phyloP scores from a whole-genome alignment of 37 sponge, comb jelly and placozoan species.

The Geodia barretti region DNA sequence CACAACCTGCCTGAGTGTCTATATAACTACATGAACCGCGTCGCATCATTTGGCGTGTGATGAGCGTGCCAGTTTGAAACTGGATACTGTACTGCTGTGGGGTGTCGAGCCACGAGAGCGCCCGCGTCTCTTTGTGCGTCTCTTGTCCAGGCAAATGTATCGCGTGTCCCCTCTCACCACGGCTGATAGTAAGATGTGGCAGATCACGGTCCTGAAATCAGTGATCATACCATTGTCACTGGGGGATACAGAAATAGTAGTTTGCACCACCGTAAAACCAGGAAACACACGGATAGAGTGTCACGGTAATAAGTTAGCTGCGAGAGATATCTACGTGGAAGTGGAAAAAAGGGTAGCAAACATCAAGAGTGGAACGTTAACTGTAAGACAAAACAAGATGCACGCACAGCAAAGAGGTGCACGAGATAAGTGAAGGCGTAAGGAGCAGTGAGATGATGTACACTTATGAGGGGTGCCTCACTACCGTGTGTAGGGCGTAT shows the following conservation, averaged over 20 bases:
- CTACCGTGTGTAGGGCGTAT: conserved; percentile 92
- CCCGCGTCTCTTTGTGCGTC: conserved; percentile 87
- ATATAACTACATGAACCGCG: too few relatives aligned
- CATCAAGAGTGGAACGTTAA: conserved; percentile 1
- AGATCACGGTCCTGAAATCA: conserved; percentile 92
- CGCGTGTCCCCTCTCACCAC: too few relatives aligned
- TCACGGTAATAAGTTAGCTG: too few relatives aligned
- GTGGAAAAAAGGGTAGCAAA: too few relatives aligned
- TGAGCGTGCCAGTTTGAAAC: conserved; percentile 96
- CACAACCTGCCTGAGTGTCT: too few relatives aligned
- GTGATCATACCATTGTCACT: conserved; percentile 98
- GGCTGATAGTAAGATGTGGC: conserved; percentile 88
- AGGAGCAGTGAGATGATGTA: too few relatives aligned
- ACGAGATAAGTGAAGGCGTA: background rate
- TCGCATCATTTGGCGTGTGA: too few relatives aligned
- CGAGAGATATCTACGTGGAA: too few relatives aligned
- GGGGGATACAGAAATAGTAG: too few relatives aligned
- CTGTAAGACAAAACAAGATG: conserved; percentile 9
- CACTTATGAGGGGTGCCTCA: too few relatives aligned
- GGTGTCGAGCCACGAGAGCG: conserved; percentile 80
- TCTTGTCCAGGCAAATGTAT: conserved; percentile 85
- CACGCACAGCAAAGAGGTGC: background rate
- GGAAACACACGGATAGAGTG: too few relatives aligned
- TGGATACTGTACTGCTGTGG: conserved; percentile 94
- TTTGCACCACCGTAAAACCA: too few relatives aligned